phyloP scores from a whole-genome alignment of 2,797 vertebrate species.

The Platyrinchus mystaceus region DNA sequence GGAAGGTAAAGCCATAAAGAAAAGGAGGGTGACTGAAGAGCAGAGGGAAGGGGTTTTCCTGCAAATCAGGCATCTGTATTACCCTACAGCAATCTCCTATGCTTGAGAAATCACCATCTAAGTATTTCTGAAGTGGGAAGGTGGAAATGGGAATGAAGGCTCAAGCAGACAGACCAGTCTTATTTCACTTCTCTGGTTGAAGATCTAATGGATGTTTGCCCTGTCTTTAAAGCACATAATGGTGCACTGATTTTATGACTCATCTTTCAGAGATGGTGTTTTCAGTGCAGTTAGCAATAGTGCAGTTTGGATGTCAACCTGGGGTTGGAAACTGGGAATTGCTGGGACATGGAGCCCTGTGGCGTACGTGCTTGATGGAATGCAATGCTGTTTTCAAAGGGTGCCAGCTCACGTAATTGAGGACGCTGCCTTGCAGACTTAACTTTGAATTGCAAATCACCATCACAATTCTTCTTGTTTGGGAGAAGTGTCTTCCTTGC shows the following conservation, averaged over 20 bases:
- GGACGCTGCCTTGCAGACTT: not conserved
- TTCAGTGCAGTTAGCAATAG: not conserved
- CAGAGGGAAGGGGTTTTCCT: not conserved
- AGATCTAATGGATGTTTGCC: not conserved
- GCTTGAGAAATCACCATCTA: not conserved
- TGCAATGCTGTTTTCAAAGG: not conserved
- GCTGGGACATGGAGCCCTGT: not conserved
- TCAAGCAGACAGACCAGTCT: not conserved
- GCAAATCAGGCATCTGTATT: not conserved
- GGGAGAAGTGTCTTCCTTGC: not conserved
- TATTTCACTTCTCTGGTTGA: not conserved
- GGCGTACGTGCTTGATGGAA: not conserved
- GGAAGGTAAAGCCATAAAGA: not conserved
- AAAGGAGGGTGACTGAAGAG: not conserved
- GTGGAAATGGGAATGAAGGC: not conserved
- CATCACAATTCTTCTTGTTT: not conserved
- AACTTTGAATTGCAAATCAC: slow-evolving; percentile 53
- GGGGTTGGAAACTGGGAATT: not conserved
- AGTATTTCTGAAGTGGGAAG: not conserved
- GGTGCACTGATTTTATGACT: not conserved
- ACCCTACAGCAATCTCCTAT: not conserved
- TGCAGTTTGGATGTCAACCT: not conserved
- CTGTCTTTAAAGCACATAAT: not conserved
- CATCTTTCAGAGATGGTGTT: not conserved
- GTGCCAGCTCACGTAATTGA: slow-evolving; percentile 21